These are phyloP conservation scores for Delia radicum DNA, from an alignment of 1,140 invertebrate genomes.

Conservation along the genomic window DNA sequence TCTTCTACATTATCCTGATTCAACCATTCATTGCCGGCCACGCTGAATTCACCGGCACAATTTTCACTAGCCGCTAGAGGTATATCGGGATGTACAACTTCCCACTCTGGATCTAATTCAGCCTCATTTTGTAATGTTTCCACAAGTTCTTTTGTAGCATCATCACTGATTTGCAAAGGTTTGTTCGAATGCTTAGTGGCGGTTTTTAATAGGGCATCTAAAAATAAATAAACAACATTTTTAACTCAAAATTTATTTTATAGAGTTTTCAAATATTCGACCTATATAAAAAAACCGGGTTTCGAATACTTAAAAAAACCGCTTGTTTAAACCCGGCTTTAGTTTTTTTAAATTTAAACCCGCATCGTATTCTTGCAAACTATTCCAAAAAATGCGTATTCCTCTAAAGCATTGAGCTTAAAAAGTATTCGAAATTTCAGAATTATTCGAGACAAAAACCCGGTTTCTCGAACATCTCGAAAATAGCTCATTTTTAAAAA, in stretches of 20 bases:
- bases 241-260: too few species aligned
- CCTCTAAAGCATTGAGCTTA: too few species aligned
- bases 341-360: too few species aligned
- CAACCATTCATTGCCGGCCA: slow-evolving; percentile 48
- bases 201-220: slow-evolving; percentile 11
- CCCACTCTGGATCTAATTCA: slow-evolving; percentile 51
- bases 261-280: too few species aligned
- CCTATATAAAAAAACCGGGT: too few species aligned
- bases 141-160: slow-evolving; percentile 49
- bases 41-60: slow-evolving; percentile 44
- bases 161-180: slow-evolving; percentile 45
- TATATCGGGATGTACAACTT: slow-evolving; percentile 53
- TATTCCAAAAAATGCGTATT: too few species aligned
- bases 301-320: too few species aligned
- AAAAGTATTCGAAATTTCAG: too few species aligned
- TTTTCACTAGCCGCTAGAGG: slow-evolving; percentile 42
- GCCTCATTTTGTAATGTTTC: slow-evolving; percentile 43
- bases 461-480: background rate
- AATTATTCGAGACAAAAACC: too few species aligned
- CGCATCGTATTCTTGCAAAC: too few species aligned
- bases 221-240: background rate
- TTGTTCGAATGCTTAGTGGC: slow-evolving; percentile 28
- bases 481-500: background rate
- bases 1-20: slow-evolving; percentile 47
- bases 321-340: too few species aligned